Percentiles rank a stretch among this genome's conserved stretches.
Conservation (phyloP, 2,113 vertebrate species). For the Semnopithecus entellus region DNA sequence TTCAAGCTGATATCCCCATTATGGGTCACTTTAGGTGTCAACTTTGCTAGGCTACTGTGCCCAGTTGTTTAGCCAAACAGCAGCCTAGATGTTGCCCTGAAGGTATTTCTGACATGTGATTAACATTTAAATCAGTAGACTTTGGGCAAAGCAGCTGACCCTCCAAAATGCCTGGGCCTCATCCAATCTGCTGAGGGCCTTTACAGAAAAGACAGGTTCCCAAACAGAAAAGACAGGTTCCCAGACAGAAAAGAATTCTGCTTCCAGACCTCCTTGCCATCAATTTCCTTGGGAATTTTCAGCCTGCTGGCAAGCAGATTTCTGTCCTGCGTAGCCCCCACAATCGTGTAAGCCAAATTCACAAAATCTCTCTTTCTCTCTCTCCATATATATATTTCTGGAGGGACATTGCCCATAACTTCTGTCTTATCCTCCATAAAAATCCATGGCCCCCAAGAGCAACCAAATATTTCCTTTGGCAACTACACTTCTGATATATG, state of each 20-base stretch:
- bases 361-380: too few species aligned
- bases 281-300: background rate
- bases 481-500: background rate
- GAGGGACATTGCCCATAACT: background rate
- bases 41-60: background rate
- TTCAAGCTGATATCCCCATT: too few species aligned
- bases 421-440: background rate
- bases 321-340: too few species aligned
- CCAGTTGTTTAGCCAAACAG: background rate
- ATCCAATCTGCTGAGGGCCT: background rate
- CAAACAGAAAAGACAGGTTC: background rate
- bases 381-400: fast-evolving
- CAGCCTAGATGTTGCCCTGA: background rate
- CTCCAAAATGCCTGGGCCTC: background rate
- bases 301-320: background rate
- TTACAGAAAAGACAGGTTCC: background rate
- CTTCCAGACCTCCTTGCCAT: background rate
- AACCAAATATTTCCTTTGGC: background rate
- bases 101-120: background rate
- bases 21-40: background rate
- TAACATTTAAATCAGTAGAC: background rate
- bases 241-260: background rate
- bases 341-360: background rate
- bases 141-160: background rate
- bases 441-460: background rate